These are phyloP conservation scores for Adelognathus sp. DNA, from an alignment of 2,888 invertebrate species.

Conservation along the genomic window DNA sequence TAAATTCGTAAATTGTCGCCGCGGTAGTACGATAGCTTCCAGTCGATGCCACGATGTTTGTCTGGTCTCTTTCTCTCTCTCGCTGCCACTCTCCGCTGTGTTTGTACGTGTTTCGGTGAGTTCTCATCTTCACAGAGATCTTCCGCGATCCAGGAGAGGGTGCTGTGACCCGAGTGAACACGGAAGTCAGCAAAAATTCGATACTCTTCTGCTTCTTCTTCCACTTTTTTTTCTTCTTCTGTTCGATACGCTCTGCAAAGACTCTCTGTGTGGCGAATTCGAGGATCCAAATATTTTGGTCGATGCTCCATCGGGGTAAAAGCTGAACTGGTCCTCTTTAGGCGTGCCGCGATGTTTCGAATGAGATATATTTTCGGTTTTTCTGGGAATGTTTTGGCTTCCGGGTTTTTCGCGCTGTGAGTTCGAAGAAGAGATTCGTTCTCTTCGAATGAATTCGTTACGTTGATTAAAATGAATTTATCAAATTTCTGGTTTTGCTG, in stretches of 20 bases:
- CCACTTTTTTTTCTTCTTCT: slow-evolving; percentile 1
- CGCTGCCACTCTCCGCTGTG: no score
- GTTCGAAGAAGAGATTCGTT: neutral
- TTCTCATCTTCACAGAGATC: neutral
- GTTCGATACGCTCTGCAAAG: slow-evolving; percentile 5
- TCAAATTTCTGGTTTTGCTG: no score
- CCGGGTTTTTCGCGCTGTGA: neutral
- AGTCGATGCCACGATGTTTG: slow-evolving; percentile 9
- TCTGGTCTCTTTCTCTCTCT: neutral
- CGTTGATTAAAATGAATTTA: no score
- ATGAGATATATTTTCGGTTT: neutral
- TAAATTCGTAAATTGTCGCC: slow-evolving; percentile 66
- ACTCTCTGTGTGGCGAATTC: slow-evolving; percentile 42
- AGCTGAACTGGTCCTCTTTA: neutral
- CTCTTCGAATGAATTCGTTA: neutral
- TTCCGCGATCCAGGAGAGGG: neutral
- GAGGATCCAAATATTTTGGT: slow-evolving; percentile 54
- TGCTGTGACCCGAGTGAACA: slow-evolving; percentile 2
- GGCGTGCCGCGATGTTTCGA: slow-evolving; percentile 12
- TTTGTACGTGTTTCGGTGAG: neutral
- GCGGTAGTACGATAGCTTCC: slow-evolving; percentile 8
- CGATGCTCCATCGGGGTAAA: neutral
- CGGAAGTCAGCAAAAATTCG: slow-evolving; percentile 40
- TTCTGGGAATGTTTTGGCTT: neutral
- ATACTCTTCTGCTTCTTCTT: no score